Conservation (phyloP, 2,888 invertebrate genomes). For the Cataglyphis cursor region DNA sequence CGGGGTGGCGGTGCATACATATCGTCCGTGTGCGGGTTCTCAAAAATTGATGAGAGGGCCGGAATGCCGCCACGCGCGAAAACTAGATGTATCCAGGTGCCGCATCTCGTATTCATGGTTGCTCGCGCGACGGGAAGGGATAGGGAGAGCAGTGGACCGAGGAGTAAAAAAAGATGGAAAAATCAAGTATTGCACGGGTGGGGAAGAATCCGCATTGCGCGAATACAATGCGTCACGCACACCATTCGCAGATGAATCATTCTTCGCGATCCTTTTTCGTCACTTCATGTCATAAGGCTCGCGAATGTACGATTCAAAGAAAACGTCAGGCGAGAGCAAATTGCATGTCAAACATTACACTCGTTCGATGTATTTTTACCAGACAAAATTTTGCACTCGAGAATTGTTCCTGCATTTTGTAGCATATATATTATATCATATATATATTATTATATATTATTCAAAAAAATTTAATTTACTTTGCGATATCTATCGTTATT, state of each 20-base stretch:
- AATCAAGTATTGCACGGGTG: slow-evolving; percentile 25
- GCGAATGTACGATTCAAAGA: too few relatives aligned
- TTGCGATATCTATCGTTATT: neutral
- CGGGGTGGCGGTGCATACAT: slow-evolving; percentile 78
- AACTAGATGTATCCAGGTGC: slow-evolving; percentile 85
- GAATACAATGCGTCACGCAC: neutral
- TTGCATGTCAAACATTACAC: neutral
- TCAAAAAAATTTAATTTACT: neutral
- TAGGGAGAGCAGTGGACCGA: slow-evolving; percentile 21
- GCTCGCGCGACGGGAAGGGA: slow-evolving; percentile 73
- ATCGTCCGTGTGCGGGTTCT: slow-evolving; percentile 75
- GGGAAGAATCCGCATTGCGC: neutral
- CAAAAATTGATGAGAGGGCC: slow-evolving; percentile 84
- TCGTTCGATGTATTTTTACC: neutral
- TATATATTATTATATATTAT: neutral
- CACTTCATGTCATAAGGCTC: neutral
- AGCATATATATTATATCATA: neutral
- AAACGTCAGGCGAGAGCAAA: neutral
- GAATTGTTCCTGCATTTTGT: neutral
- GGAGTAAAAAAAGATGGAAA: slow-evolving; percentile 4
- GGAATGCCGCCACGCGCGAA: slow-evolving; percentile 80
- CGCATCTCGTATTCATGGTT: slow-evolving; percentile 86
- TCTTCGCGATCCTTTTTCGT: neutral
- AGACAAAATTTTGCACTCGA: neutral
- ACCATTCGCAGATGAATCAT: slow-evolving; percentile 6